phyloP scores from a whole-genome alignment of 2,797 vertebrate species.

The Myotis myotis region DNA sequence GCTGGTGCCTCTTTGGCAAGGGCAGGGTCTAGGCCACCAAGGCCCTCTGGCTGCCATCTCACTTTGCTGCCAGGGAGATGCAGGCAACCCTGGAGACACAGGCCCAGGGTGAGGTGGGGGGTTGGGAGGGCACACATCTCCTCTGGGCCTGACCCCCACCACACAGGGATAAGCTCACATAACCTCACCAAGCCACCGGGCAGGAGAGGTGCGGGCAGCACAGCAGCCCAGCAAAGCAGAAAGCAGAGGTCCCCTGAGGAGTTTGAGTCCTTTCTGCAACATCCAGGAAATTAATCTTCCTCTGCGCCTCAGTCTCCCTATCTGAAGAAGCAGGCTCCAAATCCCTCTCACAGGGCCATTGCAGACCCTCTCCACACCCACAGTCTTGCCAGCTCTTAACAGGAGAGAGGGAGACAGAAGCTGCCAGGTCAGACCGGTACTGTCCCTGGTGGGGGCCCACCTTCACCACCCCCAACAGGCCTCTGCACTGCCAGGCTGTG shows the following conservation, averaged over 20 bases:
- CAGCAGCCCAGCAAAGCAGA: background rate
- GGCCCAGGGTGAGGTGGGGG: background rate
- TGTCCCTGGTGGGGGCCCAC: background rate
- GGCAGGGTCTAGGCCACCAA: background rate
- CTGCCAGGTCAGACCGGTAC: fast-evolving
- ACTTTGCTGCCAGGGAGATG: background rate
- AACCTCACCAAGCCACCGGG: fast-evolving
- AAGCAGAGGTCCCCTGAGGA: background rate
- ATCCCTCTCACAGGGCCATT: background rate
- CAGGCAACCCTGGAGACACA: background rate
- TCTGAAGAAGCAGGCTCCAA: background rate
- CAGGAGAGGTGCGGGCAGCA: background rate
- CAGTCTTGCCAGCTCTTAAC: background rate
- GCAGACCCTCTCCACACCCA: background rate
- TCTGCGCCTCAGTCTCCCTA: background rate
- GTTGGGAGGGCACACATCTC: background rate
- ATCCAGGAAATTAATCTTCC: background rate
- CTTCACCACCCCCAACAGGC: background rate
- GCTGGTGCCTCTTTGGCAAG: background rate
- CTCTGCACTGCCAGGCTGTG: background rate
- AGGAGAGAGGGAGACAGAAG: background rate
- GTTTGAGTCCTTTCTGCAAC: background rate
- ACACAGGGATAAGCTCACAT: fast-evolving
- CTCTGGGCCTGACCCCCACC: background rate
- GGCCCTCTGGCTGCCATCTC: background rate